Evolutionary conservation across 2,113 vertebrate species (phyloP).

Genomic region (Festucalex cinctus): DNA sequence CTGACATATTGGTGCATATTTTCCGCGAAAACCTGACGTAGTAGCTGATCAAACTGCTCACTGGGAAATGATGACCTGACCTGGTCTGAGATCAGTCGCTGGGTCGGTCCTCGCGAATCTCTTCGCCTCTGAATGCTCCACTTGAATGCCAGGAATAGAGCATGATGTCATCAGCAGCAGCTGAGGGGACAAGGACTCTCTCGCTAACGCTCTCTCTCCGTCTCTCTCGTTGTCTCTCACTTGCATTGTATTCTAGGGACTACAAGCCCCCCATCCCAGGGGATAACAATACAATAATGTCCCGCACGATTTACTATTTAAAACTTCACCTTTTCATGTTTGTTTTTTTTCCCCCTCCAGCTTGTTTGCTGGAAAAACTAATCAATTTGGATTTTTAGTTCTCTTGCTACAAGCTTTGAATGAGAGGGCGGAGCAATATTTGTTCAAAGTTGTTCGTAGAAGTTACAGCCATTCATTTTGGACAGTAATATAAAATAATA

Average conservation of each 20-base stretch:
- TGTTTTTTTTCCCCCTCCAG: too few species aligned
- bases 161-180: slow-evolving; percentile 56
- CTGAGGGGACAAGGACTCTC: not conserved
- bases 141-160: slow-evolving; percentile 64
- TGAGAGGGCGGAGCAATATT: too few species aligned
- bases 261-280: not conserved
- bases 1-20: not conserved
- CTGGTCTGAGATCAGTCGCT: slow-evolving; percentile 39
- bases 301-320: too few species aligned
- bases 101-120: slow-evolving; percentile 60
- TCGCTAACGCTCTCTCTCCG: not conserved
- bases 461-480: too few species aligned
- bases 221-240: too few species aligned
- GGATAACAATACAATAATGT: not conserved
- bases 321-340: too few species aligned
- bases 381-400: too few species aligned
- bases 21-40: not conserved
- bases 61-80: not conserved
- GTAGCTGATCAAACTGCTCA: not conserved
- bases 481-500: too few species aligned
- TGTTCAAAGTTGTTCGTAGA: too few species aligned
- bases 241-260: not conserved
- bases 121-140: slow-evolving; percentile 62
- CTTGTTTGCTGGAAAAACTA: too few species aligned
- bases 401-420: too few species aligned